Percentiles rank a stretch among this genome's conserved stretches.
Conservation (phyloP, 1,140 invertebrate genomes). For the Elysia chlorotica region DNA sequence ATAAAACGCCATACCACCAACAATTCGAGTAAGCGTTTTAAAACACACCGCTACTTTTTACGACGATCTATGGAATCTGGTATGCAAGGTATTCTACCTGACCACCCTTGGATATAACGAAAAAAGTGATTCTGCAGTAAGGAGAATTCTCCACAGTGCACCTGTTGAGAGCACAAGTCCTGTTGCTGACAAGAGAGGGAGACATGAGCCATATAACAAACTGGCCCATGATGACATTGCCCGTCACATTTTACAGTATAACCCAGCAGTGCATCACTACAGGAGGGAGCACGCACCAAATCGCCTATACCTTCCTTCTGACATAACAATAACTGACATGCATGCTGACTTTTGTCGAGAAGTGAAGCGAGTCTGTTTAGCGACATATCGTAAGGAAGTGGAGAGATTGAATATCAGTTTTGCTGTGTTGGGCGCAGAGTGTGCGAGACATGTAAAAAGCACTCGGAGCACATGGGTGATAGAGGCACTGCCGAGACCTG, state of each 20-base stretch:
- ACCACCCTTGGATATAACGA: neutral
- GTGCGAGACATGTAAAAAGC: neutral
- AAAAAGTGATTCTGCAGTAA: neutral
- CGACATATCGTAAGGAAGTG: neutral
- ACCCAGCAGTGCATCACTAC: neutral
- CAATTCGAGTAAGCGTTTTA: neutral
- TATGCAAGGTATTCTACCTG: neutral
- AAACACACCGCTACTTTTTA: neutral
- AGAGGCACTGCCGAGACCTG: neutral
- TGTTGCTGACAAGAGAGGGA: neutral
- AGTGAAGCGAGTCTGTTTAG: neutral
- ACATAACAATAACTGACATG: neutral
- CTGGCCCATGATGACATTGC: neutral
- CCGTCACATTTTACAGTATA: neutral
- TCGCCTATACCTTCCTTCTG: neutral
- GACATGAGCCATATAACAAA: neutral
- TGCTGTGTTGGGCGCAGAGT: neutral
- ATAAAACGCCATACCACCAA: neutral
- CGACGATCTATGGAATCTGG: neutral
- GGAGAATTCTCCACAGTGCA: neutral
- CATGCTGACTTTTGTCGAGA: neutral
- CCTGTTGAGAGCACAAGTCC: neutral
- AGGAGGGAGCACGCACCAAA: neutral
- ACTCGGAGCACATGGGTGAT: neutral
- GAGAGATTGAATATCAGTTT: neutral